Percentiles rank a stretch among this genome's conserved stretches.
Conservation (phyloP, 2,888 invertebrate species). For the Sarcophaga carnaria region DNA sequence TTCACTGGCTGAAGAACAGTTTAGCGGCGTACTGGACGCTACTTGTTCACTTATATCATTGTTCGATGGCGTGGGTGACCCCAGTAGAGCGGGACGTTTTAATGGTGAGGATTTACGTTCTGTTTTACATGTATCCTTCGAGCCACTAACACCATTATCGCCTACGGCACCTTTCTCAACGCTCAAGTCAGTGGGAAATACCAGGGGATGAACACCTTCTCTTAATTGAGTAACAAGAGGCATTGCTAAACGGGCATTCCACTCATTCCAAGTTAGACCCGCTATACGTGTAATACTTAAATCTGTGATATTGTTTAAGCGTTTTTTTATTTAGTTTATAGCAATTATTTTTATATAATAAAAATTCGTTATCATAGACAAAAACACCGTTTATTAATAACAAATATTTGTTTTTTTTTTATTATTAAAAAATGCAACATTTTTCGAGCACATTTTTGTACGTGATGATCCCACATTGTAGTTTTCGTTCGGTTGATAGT, state of each 20-base stretch:
- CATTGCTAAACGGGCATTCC: slow-evolving; percentile 89
- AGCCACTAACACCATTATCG: slow-evolving; percentile 52
- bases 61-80: slow-evolving; percentile 62
- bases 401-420: slow-evolving; percentile 34
- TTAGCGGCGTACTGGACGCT: slow-evolving; percentile 61
- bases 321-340: slow-evolving; percentile 46
- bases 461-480: slow-evolving; percentile 50
- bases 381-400: slow-evolving; percentile 10
- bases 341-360: slow-evolving; percentile 46
- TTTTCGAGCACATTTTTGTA: slow-evolving; percentile 34
- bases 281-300: slow-evolving; percentile 88
- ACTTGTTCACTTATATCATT: slow-evolving; percentile 57
- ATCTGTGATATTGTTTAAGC: slow-evolving; percentile 82
- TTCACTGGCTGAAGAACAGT: slow-evolving; percentile 59
- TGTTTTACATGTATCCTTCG: slow-evolving; percentile 57
- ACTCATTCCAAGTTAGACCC: slow-evolving; percentile 88
- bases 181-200: slow-evolving; percentile 81
- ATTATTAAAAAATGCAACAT: slow-evolving; percentile 21
- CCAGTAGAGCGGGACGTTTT: slow-evolving; percentile 48
- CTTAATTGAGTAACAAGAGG: slow-evolving; percentile 86
- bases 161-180: slow-evolving; percentile 76
- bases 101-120: slow-evolving; percentile 76
- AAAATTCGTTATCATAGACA: slow-evolving; percentile 44
- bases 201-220: slow-evolving; percentile 82
- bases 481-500: background rate